These are phyloP conservation scores for Trissolcus japonicus DNA, from an alignment of 2,888 invertebrate species.

Conservation along the genomic window DNA sequence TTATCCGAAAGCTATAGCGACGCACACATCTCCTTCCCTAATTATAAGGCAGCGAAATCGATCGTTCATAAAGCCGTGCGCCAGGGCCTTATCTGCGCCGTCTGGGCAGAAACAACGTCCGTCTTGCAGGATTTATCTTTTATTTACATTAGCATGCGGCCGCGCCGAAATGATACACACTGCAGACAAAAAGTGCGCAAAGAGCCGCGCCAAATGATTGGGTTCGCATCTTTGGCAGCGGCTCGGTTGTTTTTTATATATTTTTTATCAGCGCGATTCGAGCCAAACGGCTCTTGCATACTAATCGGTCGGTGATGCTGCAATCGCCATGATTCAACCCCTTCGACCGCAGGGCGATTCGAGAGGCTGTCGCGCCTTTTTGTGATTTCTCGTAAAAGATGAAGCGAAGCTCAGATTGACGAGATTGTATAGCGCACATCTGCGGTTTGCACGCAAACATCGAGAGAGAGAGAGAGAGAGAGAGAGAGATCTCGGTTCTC, in stretches of 20 bases:
- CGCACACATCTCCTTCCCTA: conserved; percentile 12
- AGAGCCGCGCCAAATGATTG: conserved; percentile 38
- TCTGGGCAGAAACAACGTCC: conserved; percentile 9
- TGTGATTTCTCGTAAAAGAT: too few species aligned
- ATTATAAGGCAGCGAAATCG: conserved; percentile 24
- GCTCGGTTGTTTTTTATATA: not conserved
- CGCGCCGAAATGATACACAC: conserved; percentile 39
- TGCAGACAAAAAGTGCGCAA: conserved; percentile 29
- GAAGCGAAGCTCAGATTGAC: too few species aligned
- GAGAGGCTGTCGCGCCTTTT: not conserved
- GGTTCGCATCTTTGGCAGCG: conserved; percentile 29
- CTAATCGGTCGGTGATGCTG: conserved; percentile 31
- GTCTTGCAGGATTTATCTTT: conserved; percentile 34
- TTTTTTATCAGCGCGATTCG: conserved; percentile 19
- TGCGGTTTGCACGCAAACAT: too few species aligned
- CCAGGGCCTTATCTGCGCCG: conserved; percentile 18
- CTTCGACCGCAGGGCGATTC: conserved; percentile 52
- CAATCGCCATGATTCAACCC: conserved; percentile 49
- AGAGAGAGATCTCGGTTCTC: too few species aligned
- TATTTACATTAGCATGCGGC: conserved; percentile 45
- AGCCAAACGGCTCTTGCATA: conserved; percentile 13
- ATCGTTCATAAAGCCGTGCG: conserved; percentile 20
- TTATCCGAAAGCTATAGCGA: conserved; percentile 35
- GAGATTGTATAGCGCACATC: too few species aligned
- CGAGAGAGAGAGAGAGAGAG: too few species aligned